Percentiles rank a stretch among this genome's conserved stretches.
These are phyloP conservation scores for Rhopilema esculentum DNA, from an alignment of 30 jellyfish, hydroid and myxozoan genomes.

Conservation along the genomic window DNA sequence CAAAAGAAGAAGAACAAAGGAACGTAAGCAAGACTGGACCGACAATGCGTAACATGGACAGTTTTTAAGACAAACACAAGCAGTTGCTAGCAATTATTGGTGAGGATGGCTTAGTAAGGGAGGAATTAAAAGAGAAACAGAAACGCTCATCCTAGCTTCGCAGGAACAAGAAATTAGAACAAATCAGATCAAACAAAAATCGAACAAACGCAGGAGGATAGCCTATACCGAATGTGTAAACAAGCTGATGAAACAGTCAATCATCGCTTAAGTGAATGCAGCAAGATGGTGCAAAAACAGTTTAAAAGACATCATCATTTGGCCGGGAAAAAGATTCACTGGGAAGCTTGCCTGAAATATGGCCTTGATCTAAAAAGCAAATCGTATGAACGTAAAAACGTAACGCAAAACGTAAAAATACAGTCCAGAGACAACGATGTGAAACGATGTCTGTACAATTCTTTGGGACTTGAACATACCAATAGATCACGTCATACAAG, in stretches of 20 bases:
- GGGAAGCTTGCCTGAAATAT: slow-evolving; percentile 1
- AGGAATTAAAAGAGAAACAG: slow-evolving; percentile 27
- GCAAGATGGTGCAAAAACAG: slow-evolving; percentile 4
- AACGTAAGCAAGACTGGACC: slow-evolving; percentile 43
- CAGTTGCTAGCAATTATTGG: slow-evolving; percentile 8
- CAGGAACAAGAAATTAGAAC: slow-evolving; percentile 48
- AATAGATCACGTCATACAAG: slow-evolving; percentile 9
- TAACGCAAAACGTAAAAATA: slow-evolving; percentile 2
- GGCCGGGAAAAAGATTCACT: background rate
- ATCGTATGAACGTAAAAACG: slow-evolving; percentile 23
- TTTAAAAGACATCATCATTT: slow-evolving; percentile 6
- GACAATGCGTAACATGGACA: slow-evolving; percentile 43
- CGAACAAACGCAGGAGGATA: slow-evolving; percentile 20
- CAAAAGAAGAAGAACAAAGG: slow-evolving; percentile 12
- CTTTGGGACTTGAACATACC: slow-evolving; percentile 12
- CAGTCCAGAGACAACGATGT: background rate
- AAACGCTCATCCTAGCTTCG: slow-evolving; percentile 27
- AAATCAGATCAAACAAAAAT: background rate
- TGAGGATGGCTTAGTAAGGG: slow-evolving; percentile 13
- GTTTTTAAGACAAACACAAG: slow-evolving; percentile 41
- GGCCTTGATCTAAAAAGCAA: slow-evolving; percentile 6
- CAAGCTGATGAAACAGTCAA: slow-evolving; percentile 49
- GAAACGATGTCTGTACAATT: slow-evolving; percentile 9
- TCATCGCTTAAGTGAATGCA: slow-evolving; percentile 29
- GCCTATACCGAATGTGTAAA: slow-evolving; percentile 29